phyloP scores from a whole-genome alignment of 2,797 vertebrate species.

The Peromyscus eremicus region DNA sequence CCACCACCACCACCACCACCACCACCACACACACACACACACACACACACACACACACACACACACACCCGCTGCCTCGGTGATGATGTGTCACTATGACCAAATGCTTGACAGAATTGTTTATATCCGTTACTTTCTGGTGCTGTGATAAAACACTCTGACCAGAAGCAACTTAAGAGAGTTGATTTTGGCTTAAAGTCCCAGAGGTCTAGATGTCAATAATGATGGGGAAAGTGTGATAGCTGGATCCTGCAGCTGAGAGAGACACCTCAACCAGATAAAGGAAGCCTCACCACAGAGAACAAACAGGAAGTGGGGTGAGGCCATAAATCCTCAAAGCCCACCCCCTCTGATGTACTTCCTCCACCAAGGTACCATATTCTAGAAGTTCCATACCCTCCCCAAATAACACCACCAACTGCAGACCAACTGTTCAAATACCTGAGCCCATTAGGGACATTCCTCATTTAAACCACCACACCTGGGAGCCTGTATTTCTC shows the following conservation, averaged over 20 bases:
- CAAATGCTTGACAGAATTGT: neutral
- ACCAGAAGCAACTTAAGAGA: neutral
- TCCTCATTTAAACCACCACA: neutral
- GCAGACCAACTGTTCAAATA: neutral
- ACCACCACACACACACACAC: too few species aligned
- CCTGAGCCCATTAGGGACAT: neutral
- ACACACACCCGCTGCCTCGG: neutral
- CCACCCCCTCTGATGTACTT: too few species aligned
- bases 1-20: neutral
- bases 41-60: too few species aligned
- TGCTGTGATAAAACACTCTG: neutral
- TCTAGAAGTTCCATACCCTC: neutral
- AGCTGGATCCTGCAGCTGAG: neutral
- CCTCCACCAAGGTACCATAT: neutral
- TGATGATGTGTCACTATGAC: neutral
- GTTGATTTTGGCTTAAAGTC: neutral
- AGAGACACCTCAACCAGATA: neutral
- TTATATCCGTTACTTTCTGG: neutral
- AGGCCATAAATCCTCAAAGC: neutral
- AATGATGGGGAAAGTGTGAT: neutral
- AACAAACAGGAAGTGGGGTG: neutral
- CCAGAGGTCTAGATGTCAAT: neutral
- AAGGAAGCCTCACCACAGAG: neutral
- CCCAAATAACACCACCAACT: too few species aligned
- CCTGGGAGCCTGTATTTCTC: neutral